These are phyloP conservation scores for Aphidoletes aphidimyza DNA, from an alignment of 2,888 invertebrate species.

Conservation along the genomic window DNA sequence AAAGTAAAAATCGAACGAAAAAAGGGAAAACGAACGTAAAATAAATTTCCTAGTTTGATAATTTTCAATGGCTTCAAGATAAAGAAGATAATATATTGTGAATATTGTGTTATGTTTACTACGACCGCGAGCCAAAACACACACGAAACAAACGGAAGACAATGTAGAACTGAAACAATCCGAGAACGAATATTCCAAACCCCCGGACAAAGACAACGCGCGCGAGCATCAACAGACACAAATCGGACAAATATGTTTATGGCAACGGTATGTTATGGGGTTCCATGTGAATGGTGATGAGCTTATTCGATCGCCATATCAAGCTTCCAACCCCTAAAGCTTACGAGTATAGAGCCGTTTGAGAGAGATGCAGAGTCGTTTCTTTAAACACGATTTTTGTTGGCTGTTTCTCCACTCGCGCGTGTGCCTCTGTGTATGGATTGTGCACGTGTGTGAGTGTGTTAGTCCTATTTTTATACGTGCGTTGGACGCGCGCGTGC, in stretches of 20 bases:
- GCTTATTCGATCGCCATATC: no score
- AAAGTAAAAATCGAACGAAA: no score
- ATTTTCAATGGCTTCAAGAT: neutral
- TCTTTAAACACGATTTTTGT: conserved; percentile 31
- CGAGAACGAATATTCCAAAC: conserved; percentile 41
- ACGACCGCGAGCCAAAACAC: conserved; percentile 56
- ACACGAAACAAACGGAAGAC: conserved; percentile 59
- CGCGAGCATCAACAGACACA: conserved; percentile 49
- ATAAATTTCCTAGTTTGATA: neutral
- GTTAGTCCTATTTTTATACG: conserved; percentile 2
- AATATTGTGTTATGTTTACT: neutral
- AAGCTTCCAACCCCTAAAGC: neutral
- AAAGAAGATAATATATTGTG: neutral
- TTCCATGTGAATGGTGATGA: no score
- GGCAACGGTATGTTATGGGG: no score
- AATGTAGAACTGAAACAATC: conserved; percentile 58
- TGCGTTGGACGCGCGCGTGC: neutral
- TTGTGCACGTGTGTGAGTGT: neutral
- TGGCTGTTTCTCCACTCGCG: neutral
- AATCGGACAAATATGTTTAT: neutral
- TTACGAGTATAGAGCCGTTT: neutral
- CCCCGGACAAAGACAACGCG: conserved; percentile 53
- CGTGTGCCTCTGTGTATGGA: neutral
- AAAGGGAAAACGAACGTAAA: no score
- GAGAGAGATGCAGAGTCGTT: neutral